Percentiles rank a stretch among this genome's conserved stretches.
These are phyloP conservation scores for Hylomyscus alleni DNA, from an alignment of 2,797 vertebrate genomes.

Conservation along the genomic window DNA sequence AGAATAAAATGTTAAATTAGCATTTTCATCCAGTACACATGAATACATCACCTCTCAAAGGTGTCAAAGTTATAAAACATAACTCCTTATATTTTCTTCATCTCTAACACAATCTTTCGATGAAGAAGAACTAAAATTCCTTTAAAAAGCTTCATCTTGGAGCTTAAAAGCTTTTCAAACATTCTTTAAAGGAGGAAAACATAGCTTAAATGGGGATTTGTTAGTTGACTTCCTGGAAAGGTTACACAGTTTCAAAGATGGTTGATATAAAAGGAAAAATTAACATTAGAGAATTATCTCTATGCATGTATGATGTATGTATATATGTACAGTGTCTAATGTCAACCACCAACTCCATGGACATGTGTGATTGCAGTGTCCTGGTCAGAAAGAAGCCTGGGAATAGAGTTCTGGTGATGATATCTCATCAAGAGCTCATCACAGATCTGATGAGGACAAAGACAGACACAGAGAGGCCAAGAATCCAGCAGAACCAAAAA, in stretches of 20 bases:
- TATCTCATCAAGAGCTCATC: neutral
- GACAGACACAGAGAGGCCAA: neutral
- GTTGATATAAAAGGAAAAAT: slow-evolving; percentile 6
- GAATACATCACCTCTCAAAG: neutral
- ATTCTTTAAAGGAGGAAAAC: slow-evolving; percentile 37
- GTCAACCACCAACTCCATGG: neutral
- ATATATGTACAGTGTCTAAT: neutral
- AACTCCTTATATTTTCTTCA: slow-evolving; percentile 9
- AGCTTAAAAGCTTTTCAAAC: slow-evolving; percentile 51
- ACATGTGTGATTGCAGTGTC: neutral
- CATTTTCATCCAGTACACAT: neutral
- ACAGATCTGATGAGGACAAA: neutral
- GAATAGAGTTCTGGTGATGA: neutral
- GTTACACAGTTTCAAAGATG: neutral
- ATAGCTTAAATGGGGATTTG: neutral
- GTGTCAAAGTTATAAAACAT: neutral
- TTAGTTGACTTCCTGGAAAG: slow-evolving; percentile 19
- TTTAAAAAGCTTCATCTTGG: slow-evolving; percentile 46
- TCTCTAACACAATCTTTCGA: neutral
- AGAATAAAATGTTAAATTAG: neutral
- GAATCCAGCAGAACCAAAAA: neutral
- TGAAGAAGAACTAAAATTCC: slow-evolving; percentile 30
- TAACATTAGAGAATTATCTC: neutral
- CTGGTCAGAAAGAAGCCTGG: neutral
- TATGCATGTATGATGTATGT: neutral